These are phyloP conservation scores for Vanessa tameamea DNA, from an alignment of 1,140 invertebrate species.

Conservation along the genomic window DNA sequence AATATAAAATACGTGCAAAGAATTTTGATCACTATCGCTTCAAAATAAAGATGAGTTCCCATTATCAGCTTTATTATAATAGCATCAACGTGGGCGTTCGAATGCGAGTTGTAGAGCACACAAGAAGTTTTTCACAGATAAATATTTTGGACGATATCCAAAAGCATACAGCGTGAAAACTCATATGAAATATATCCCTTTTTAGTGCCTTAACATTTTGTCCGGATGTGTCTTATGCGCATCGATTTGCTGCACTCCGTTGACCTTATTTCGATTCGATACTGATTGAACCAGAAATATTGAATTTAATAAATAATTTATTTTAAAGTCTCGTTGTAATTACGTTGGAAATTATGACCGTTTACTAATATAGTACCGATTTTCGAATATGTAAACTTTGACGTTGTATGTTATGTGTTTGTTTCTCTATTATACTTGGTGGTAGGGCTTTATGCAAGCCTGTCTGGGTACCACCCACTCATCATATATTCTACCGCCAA, in stretches of 20 bases:
- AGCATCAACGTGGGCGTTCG: slow-evolving; percentile 5
- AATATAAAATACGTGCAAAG: background rate
- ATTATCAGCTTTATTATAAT: background rate
- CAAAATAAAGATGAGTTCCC: slow-evolving; percentile 3
- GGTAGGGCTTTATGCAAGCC: too few species aligned
- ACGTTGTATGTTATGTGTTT: too few species aligned
- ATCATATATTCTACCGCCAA: too few species aligned
- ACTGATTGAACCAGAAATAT: background rate
- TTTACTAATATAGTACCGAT: too few species aligned
- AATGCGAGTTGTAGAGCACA: slow-evolving; percentile 21
- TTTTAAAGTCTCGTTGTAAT: too few species aligned
- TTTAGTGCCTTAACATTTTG: slow-evolving; percentile 36
- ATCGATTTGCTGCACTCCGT: slow-evolving; percentile 27
- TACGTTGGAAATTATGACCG: too few species aligned
- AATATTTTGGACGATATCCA: slow-evolving; percentile 39
- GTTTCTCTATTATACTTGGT: too few species aligned
- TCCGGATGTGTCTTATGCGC: slow-evolving; percentile 35
- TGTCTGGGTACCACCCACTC: too few species aligned
- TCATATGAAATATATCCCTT: slow-evolving; percentile 37
- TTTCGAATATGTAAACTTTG: too few species aligned
- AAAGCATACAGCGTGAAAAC: slow-evolving; percentile 34
- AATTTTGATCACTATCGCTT: slow-evolving; percentile 1
- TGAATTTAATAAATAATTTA: background rate
- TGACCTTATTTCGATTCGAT: slow-evolving; percentile 19
- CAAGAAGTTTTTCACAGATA: slow-evolving; percentile 40